Percentiles rank a stretch among this genome's conserved stretches.
These are phyloP conservation scores for Stenodema calcarata DNA, from an alignment of 2,888 invertebrate genomes.

Conservation along the genomic window DNA sequence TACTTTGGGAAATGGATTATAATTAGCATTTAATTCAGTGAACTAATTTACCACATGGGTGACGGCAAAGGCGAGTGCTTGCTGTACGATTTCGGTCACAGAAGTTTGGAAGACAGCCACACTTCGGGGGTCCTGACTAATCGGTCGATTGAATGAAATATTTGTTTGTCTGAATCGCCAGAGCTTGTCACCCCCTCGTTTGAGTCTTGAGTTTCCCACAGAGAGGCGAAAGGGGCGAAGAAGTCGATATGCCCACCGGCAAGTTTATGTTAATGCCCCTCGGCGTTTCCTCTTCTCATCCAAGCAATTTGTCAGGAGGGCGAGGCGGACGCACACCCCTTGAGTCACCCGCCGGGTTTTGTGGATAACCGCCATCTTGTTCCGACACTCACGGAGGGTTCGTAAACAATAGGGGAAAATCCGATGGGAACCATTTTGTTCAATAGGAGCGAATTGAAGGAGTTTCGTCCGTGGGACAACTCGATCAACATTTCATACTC, in stretches of 20 bases:
- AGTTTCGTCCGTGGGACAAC: not conserved
- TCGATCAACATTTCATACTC: not conserved
- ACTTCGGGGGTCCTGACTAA: no score
- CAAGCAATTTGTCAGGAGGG: constrained; percentile 32
- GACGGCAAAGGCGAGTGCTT: no score
- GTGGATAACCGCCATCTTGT: constrained; percentile 41
- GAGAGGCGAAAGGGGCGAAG: not conserved
- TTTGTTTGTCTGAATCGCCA: not conserved
- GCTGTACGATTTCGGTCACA: no score
- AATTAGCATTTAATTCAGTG: no score
- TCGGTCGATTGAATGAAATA: no score
- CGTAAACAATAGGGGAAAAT: constrained; percentile 24
- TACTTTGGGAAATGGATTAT: no score
- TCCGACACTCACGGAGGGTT: not conserved
- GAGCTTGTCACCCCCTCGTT: not conserved
- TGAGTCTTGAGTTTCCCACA: not conserved
- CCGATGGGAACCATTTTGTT: constrained; percentile 31
- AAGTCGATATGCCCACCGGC: not conserved
- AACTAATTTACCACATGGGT: no score
- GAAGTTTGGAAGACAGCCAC: no score
- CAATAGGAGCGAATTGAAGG: not conserved
- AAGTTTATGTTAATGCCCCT: constrained; percentile 12
- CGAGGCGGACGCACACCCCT: not conserved
- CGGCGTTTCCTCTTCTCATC: not conserved
- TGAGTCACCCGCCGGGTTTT: constrained; percentile 30